Base-by-base conservation (phyloP, 2,888 invertebrate genomes). In the Campoplex nolae region DNA sequence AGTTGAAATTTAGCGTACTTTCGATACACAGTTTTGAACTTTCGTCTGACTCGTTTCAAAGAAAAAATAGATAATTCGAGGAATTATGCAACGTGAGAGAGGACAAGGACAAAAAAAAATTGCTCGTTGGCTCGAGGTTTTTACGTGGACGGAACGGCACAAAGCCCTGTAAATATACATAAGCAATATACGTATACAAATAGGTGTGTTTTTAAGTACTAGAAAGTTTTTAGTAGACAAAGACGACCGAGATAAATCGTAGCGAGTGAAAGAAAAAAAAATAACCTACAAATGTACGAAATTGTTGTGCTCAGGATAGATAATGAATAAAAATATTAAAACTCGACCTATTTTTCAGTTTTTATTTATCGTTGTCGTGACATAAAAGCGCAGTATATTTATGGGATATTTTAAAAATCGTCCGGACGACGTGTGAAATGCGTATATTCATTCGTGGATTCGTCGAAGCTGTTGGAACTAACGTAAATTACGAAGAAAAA, bases 181-280 rank as follows among this genome's bases (percentile, higher is more conserved):
- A 32, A 13, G 16, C 62, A 11, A 32, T 16, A 16, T 16, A 32
- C 16, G 28, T 32, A 16, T 62, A 62, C 32, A 32, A 16, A 32
- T 62, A 62, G 11, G 8, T 32, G 62, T 38, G 38, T 1, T 62
- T 58, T 32, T 16, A 32, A 62, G 13, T 45, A 13, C 9, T 62
- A 62, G 32, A 62, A 62, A 62, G 62, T 62, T 62, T 62, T 62
- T 16, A 3, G 32, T 62, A 32, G 62, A 62, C 62, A 62, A 62
- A 62, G 62, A 32, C 62, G 62, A 62, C 62, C 32, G 62, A 32
- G 62, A 32, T 62, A 62, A 23, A 23, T 62, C 32, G 32, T 32
- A 32, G 32, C 32, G 32, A 62, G 16, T 23, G 23, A 23, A 23
- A 23, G 23, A 23, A 23, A 16, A 62, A 62, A 58, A 58, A 32